Evolutionary conservation across 2,888 invertebrate species (phyloP).

Genomic region (Lacanobia oleracea): DNA sequence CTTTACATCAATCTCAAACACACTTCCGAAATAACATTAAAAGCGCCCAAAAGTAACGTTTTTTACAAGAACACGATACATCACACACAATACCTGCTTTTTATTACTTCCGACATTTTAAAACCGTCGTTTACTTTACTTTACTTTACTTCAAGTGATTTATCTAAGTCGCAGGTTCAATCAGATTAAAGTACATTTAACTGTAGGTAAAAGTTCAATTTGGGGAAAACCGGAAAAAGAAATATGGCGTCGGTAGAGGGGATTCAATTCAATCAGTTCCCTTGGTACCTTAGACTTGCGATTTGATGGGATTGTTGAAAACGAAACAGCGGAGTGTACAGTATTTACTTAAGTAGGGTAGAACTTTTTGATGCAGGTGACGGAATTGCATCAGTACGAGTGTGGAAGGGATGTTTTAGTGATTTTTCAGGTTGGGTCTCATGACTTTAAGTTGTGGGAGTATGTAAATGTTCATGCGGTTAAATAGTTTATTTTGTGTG

Average conservation of each 20-base stretch:
- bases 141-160: conserved; percentile 78
- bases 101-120: conserved; percentile 50
- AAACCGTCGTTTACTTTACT: conserved; percentile 61
- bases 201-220: conserved; percentile 88
- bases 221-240: conserved; percentile 86
- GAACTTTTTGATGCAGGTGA: conserved; percentile 31
- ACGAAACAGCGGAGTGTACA: conserved; percentile 78
- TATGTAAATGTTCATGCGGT: background rate
- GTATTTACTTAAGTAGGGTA: conserved; percentile 51
- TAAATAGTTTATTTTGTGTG: no score
- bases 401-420: background rate
- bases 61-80: conserved; percentile 35
- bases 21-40: conserved; percentile 12
- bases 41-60: conserved; percentile 23
- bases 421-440: background rate
- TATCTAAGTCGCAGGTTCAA: conserved; percentile 87
- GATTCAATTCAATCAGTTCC: conserved; percentile 90
- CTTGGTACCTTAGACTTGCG: conserved; percentile 81
- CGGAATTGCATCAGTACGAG: conserved; percentile 27
- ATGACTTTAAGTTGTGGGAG: background rate
- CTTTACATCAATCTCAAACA: conserved; percentile 15
- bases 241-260: conserved; percentile 87
- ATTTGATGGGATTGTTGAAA: conserved; percentile 90
- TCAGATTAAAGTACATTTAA: conserved; percentile 90
- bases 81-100: conserved; percentile 44